Evolutionary conservation across 2,888 invertebrate species (phyloP), one percentile per base, ranked within the genome.

Genomic region (Pollenia labialis): DNA sequence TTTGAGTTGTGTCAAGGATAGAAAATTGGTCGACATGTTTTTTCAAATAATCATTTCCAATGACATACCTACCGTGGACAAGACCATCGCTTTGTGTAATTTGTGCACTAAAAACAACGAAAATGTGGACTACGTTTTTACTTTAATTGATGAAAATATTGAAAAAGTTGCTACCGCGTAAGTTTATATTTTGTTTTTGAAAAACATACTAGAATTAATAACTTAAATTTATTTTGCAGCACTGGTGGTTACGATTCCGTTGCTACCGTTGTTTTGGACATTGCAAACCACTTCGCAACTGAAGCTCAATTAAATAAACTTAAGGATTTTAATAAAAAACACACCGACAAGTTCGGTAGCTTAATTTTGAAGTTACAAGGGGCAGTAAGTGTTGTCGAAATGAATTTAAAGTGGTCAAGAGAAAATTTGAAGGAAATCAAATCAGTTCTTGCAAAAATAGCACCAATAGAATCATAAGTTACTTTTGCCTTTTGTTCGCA

Each of bases 51-150:
- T 90, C 89, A 94, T 66, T 90, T 95, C 88, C 85, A 89, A 91
- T 42, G 90, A 91, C 7, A 90, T 93, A n/a, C 92, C 93, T 32
- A 89, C 88, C 3, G 93, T 93, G 76, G 93, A 93, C 83, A 92
- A 92, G 68, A 89, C 91, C 0, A 83, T 90, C 12, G 92, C 93
- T 4, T 89, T 93, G n/a, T 76, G 92, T 0, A 94, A 94, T 6
- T 94, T 95, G 0, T 93, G 95, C 54, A 91, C 93, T 0, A 94
- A 94, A 79, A 95, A 94, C 88, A 94, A 94, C 60, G 93, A 93
- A 87, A 95, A 96, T 77, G 92, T 95, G 0, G 91, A 93, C 90
- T 2, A 1, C 18, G 18, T 23, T 23, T 23, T 23, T 23, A 2
- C 1, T 23, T 23, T 23, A 23, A 23, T 96, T 7, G 92, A 90